Percentiles rank a stretch among this genome's conserved stretches.
These are phyloP conservation scores for Grammomys surdaster DNA, from an alignment of 2,113 vertebrate species.

Conservation along the genomic window DNA sequence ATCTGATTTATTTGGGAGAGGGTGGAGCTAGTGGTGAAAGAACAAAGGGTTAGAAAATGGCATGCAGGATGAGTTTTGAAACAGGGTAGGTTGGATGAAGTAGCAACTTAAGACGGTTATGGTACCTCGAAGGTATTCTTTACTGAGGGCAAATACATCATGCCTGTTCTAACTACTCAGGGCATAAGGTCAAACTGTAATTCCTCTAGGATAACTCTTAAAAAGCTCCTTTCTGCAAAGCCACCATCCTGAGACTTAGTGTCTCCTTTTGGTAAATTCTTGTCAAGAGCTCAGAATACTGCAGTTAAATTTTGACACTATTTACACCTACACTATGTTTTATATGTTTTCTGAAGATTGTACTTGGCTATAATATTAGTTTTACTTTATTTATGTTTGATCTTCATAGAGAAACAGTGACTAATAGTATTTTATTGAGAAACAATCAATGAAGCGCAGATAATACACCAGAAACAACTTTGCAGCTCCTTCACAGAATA, in stretches of 20 bases:
- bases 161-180: background rate
- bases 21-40: background rate
- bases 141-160: background rate
- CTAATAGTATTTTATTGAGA: background rate
- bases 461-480: background rate
- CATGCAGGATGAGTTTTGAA: constrained; percentile 40
- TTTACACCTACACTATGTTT: background rate
- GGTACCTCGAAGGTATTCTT: background rate
- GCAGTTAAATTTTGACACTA: background rate
- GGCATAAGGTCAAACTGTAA: background rate
- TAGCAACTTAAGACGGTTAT: background rate
- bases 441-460: background rate
- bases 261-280: background rate
- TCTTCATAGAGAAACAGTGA: background rate
- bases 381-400: background rate
- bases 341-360: background rate
- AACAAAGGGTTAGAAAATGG: constrained; percentile 65
- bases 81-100: background rate
- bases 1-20: constrained; percentile 39
- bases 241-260: background rate
- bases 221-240: background rate
- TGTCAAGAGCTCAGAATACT: background rate
- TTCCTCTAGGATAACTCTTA: background rate
- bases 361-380: background rate
- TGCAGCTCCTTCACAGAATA: background rate